A percentile compares a stretch with the other conserved stretches of the same genome.
phyloP scores from a whole-genome alignment of 2,113 vertebrate genomes.

The Motacilla alba region DNA sequence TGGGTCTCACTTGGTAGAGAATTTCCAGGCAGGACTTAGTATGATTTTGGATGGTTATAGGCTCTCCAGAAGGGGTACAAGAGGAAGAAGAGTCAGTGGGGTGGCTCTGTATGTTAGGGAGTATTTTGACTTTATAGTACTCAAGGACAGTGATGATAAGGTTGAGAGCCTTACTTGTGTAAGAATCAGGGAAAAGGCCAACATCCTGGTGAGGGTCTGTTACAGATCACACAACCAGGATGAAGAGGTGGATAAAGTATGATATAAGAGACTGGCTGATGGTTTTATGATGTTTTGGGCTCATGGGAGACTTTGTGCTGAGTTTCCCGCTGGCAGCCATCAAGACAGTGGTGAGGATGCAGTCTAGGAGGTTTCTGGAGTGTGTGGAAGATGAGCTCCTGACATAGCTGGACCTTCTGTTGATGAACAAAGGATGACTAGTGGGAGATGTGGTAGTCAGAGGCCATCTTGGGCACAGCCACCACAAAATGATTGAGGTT shows the following conservation, averaged over 20 bases:
- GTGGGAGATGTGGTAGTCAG: not conserved
- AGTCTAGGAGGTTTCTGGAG: not conserved
- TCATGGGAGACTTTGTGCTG: not conserved
- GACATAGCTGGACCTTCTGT: not conserved
- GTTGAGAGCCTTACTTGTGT: not conserved
- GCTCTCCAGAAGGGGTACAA: not conserved
- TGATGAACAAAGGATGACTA: not conserved
- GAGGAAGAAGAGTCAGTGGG: not conserved
- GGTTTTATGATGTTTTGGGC: not conserved
- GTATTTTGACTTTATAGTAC: not conserved
- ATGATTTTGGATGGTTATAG: not conserved
- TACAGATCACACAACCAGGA: not conserved
- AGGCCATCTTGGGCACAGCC: not conserved
- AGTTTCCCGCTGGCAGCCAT: no score
- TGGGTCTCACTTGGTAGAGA: not conserved
- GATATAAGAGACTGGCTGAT: rapidly evolving
- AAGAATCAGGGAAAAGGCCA: not conserved
- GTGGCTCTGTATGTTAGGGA: not conserved
- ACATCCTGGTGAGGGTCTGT: not conserved
- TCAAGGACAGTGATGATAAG: not conserved
- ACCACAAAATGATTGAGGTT: not conserved
- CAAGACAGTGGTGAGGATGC: no score
- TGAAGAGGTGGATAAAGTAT: not conserved
- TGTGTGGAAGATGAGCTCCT: not conserved
- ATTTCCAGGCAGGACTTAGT: not conserved